Conservation (phyloP, 2,888 invertebrate species). For the Camptogramma bilineatum region DNA sequence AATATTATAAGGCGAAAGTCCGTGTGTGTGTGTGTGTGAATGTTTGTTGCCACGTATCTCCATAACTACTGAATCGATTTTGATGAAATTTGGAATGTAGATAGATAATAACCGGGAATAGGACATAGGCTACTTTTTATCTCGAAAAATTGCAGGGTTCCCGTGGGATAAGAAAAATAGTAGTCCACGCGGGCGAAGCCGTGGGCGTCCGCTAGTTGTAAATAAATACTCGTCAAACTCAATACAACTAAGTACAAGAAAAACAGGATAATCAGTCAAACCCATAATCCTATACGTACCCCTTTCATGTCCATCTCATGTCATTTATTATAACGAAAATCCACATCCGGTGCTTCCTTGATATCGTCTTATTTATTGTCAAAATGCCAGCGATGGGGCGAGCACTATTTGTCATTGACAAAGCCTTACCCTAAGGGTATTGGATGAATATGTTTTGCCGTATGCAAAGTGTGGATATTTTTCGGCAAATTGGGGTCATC, state of each 20-base stretch:
- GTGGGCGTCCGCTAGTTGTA: too few species aligned
- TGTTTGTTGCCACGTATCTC: too few species aligned
- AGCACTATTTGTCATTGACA: conserved; percentile 83
- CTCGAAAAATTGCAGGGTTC: too few species aligned
- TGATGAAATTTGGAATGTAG: too few species aligned
- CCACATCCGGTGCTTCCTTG: conserved; percentile 66
- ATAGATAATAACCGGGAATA: too few species aligned
- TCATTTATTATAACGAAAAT: conserved; percentile 80
- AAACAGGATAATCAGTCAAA: conserved; percentile 66
- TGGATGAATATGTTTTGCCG: conserved; percentile 55
- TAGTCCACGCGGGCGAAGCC: too few species aligned
- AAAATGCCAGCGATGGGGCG: conserved; percentile 77
- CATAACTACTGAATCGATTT: too few species aligned
- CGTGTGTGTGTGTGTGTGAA: too few species aligned
- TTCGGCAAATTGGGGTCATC: conserved; percentile 44
- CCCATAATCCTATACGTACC: conserved; percentile 64
- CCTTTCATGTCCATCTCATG: conserved; percentile 78
- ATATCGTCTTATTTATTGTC: conserved; percentile 83
- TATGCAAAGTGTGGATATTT: conserved; percentile 46
- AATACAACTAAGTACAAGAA: conserved; percentile 30
- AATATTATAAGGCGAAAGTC: too few species aligned
- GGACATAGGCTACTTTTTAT: too few species aligned
- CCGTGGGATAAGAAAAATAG: too few species aligned
- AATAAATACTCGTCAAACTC: neutral
- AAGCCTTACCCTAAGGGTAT: conserved; percentile 69